Evolutionary conservation across 1,140 invertebrate genomes (phyloP).

Genomic region (Temnothorax longispinosus): DNA sequence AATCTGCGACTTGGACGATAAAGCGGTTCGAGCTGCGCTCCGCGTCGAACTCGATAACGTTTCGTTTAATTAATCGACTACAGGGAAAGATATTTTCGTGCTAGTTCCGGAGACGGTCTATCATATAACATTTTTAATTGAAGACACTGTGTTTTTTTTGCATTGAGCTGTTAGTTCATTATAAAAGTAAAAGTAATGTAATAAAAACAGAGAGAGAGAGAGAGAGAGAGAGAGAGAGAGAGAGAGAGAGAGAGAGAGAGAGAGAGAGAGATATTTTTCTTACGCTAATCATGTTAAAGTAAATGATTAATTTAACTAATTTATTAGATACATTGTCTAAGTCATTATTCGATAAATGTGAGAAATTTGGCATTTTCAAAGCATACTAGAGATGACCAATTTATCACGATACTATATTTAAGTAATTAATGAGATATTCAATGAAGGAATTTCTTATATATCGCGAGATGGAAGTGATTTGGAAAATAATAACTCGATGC

Average conservation of each 20-base stretch:
- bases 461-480: not conserved
- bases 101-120: not conserved
- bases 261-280: not conserved
- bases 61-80: constrained; percentile 26
- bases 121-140: not conserved
- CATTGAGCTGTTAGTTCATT: not conserved
- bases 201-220: too few relatives aligned
- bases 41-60: constrained; percentile 9
- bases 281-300: not conserved
- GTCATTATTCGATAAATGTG: not conserved
- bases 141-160: not conserved
- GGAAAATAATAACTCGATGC: constrained; percentile 28
- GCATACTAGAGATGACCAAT: not conserved
- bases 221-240: too few relatives aligned
- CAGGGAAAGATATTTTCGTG: not conserved
- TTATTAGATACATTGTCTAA: not conserved
- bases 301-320: not conserved
- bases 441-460: not conserved
- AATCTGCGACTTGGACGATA: constrained; percentile 5
- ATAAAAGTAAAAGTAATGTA: not conserved
- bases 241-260: too few relatives aligned
- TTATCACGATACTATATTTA: not conserved
- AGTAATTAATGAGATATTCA: not conserved
- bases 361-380: not conserved
- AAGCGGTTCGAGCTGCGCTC: constrained; percentile 3